These are phyloP conservation scores for Cheirogaleus major DNA, from an alignment of 2,797 vertebrate genomes.

Conservation along the genomic window DNA sequence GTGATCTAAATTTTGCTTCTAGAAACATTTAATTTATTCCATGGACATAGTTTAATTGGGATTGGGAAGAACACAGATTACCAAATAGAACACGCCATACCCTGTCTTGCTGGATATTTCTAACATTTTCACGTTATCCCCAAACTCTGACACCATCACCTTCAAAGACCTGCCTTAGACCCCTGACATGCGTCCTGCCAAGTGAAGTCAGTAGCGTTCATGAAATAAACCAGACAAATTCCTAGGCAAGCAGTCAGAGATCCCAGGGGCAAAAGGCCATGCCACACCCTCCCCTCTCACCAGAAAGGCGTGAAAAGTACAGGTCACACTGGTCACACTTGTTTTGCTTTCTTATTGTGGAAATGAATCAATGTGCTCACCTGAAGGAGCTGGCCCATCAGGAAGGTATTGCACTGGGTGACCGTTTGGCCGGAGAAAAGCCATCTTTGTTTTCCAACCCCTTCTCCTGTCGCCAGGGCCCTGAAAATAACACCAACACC, in stretches of 20 bases:
- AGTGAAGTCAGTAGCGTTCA: background rate
- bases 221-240: background rate
- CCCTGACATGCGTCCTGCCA: constrained; percentile 64
- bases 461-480: constrained; percentile 27
- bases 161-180: background rate
- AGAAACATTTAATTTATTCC: background rate
- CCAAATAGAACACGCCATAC: background rate
- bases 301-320: background rate
- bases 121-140: background rate
- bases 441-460: constrained; percentile 58
- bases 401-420: constrained; percentile 42
- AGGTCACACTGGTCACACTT: background rate
- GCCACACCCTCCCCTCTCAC: background rate
- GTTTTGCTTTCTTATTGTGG: background rate
- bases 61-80: background rate
- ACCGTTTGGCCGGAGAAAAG: constrained; percentile 52
- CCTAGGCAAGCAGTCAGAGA: background rate
- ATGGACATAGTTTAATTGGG: background rate
- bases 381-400: background rate
- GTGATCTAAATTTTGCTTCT: background rate
- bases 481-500: constrained; percentile 55
- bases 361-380: background rate
- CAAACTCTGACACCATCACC: constrained; percentile 39
- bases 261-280: background rate
- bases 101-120: background rate